Evolutionary conservation across 2,113 vertebrate genomes (phyloP), one percentile per base, ranked within the genome.

Genomic region (Rhombomys opimus): DNA sequence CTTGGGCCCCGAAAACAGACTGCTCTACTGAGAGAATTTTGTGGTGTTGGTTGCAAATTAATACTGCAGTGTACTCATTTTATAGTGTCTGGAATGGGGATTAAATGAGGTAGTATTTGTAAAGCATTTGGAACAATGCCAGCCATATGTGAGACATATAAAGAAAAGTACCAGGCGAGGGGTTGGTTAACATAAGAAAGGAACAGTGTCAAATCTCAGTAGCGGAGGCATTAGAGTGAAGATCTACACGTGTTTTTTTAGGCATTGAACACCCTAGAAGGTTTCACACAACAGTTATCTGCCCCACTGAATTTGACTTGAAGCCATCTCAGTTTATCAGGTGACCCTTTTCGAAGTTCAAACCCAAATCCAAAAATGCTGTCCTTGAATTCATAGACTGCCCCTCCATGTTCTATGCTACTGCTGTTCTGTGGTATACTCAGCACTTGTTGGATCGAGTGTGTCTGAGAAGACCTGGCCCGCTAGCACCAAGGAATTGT

Each of bases 31-130:
- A 85, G 1, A 78, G 11, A 92, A 85, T 95, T 93, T 50, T 92
- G 68, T 84, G 32, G 32, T 84, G 35, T 95, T 61, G 65, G 72
- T 73, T 77, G 27, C 90, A 89, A 84, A 90, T n/a, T 77, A 70
- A 61, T 50, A 67, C 27, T 77, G 67, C 86, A 75, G 20, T 4
- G 32, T 8, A 15, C 4, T 9, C 0, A 80, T 8, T 15, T 61
- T 78, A 50, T 27, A 68, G 50, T 18, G 22, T 15, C n/a, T 4
- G 63, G 11, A 91, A 46, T 61, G 67, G 80, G n/a, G 23, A 94
- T 52, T 93, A 73, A 93, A 81, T 59, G 38, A 67, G 14, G 90
- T 89, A 93, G 41, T 93, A 86, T 95, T 85, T 90, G 32, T 91
- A 70, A 88, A 89, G 25, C 22, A 46, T 54, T 86, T 50, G 46